Conservation (phyloP, 2,888 invertebrate genomes). For the Habrosyne pyritoides region DNA sequence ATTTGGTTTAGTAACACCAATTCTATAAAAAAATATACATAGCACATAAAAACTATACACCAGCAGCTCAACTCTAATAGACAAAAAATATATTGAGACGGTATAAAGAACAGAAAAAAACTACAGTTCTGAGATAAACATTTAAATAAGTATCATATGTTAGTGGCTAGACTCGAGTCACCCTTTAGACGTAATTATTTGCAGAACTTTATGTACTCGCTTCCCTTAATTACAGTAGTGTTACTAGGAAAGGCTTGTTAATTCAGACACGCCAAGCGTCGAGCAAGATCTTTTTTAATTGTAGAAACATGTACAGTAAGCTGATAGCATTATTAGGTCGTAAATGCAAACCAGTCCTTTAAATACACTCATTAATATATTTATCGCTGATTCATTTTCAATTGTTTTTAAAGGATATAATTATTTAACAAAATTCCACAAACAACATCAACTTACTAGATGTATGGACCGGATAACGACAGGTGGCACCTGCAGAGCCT, state of each 20-base stretch:
- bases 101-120: not conserved
- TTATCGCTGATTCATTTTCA: not conserved
- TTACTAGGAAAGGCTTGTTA: not conserved
- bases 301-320: not conserved
- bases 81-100: not conserved
- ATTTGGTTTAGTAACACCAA: no score
- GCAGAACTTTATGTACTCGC: no score
- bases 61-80: not conserved
- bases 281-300: not conserved
- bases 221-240: not conserved
- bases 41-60: not conserved
- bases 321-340: not conserved
- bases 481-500: constrained; percentile 64
- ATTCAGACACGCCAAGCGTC: not conserved
- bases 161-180: no score
- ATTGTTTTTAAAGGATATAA: not conserved
- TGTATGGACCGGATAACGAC: constrained; percentile 42
- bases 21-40: not conserved
- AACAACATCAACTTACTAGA: constrained; percentile 38
- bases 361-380: not conserved
- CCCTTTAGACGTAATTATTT: no score
- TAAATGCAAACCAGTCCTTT: not conserved
- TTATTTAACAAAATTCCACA: not conserved
- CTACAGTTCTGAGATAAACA: no score
- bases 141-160: no score